Percentiles rank a stretch among this genome's conserved stretches.
Conservation (phyloP, 2,797 vertebrate genomes). For the Leucoraja ocellata region DNA sequence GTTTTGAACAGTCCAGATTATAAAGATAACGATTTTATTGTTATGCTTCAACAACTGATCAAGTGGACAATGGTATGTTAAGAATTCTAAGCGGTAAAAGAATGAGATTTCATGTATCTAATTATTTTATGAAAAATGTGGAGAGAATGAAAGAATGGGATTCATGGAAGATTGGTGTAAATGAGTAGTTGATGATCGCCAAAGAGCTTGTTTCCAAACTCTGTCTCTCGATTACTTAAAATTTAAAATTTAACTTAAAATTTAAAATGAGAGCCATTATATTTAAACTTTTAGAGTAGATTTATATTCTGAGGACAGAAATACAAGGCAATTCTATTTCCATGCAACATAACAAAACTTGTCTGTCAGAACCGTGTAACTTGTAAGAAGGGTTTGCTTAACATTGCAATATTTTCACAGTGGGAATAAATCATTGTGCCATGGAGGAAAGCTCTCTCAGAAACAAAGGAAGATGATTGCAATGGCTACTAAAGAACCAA, state of each 20-base stretch:
- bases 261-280: too few species aligned
- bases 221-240: too few species aligned
- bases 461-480: constrained; percentile 94
- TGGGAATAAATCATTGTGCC: constrained; percentile 58
- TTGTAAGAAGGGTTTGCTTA: not conserved
- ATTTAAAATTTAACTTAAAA: too few species aligned
- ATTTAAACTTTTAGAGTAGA: not conserved
- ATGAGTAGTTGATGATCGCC: too few species aligned
- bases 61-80: not conserved
- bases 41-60: not conserved
- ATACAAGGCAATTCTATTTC: not conserved
- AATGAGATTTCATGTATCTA: not conserved
- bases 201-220: too few species aligned
- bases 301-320: not conserved
- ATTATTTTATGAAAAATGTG: too few species aligned
- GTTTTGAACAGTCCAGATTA: not conserved
- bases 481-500: constrained; percentile 74
- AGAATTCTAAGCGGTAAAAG: not conserved
- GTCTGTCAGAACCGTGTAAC: not conserved
- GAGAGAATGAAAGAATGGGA: too few species aligned
- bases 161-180: too few species aligned
- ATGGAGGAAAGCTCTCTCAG: constrained; percentile 82
- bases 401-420: constrained; percentile 49
- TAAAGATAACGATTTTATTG: not conserved
- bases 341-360: not conserved